Base-by-base conservation (phyloP, 1,140 invertebrate genomes). In the Pteromalus puparum region DNA sequence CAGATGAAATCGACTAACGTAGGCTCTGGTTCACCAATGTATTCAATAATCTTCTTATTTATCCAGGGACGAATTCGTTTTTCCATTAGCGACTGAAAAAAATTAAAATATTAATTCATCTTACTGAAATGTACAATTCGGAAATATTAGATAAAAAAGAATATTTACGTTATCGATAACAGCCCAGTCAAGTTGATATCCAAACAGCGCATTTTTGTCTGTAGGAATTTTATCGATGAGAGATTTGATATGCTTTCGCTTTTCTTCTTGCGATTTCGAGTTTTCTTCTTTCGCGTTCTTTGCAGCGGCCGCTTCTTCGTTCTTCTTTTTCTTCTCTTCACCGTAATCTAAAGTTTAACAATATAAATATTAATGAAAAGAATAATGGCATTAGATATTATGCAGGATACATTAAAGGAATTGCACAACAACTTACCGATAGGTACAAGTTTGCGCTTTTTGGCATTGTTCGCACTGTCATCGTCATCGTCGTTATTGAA, bases 21-120 rank as follows among this genome's bases (percentile, higher is more conserved):
- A n/a, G 98, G 97, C 93, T 99, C 99, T 65, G 99, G 98, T 93
- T 99, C 99, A 72, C 99, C 99, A 91, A 99, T 99, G 93, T 99
- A 99, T 94, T 99, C 98, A 86, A 99, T 97, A 86, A 99, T 99
- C 93, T 99, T 99, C 93, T 99, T 99, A 93, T 99, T 99, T 83
- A 99, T 98, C 99, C 99, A 99, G 75, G 99, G 99, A 88, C 98
- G 95, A 92, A 99, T 99, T 91, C 98, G 96, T 90, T 97, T 98
- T 92, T 99, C 98, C 97, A 99, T 99, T 87, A 99, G 93, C 88
- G 93, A 92, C 95, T 96, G 88, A 65, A 91, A 91, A 88, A 34
- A 48, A 83, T 75, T 77, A 38, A 83, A 78, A 13, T 70, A 70
- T 70, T 28, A 15, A 4, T 70, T 0, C 30, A n/a, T 70, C 6